Evolutionary conservation across 2,888 invertebrate species (phyloP).

Genomic region (Erebia palarica): DNA sequence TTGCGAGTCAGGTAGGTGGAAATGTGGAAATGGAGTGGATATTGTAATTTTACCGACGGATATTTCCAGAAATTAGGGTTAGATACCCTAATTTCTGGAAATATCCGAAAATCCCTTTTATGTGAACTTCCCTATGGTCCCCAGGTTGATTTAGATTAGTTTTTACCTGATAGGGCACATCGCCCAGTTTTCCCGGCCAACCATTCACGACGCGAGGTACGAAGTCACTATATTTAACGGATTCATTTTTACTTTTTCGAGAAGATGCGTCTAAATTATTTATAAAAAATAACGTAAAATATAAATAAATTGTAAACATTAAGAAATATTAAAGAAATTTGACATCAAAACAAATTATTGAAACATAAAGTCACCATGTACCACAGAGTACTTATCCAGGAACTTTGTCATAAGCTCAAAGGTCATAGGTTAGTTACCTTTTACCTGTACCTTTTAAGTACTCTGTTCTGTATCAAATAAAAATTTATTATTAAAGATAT

Average conservation of each 20-base stretch:
- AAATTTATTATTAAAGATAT: too few species aligned
- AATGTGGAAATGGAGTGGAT: too few species aligned
- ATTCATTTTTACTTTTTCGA: slow-evolving; percentile 14
- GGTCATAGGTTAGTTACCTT: too few species aligned
- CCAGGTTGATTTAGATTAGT: not conserved
- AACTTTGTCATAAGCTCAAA: too few species aligned
- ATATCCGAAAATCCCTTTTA: not conserved
- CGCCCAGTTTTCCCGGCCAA: slow-evolving; percentile 52
- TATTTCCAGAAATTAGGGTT: too few species aligned
- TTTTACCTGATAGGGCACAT: slow-evolving; percentile 62
- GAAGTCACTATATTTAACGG: slow-evolving; percentile 25
- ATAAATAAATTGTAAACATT: slow-evolving; percentile 31
- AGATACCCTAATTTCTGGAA: too few species aligned
- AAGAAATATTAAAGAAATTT: slow-evolving; percentile 22
- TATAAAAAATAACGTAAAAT: slow-evolving; percentile 25
- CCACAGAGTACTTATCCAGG: too few species aligned
- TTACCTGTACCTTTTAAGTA: too few species aligned
- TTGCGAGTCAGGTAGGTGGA: too few species aligned
- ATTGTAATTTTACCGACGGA: too few species aligned
- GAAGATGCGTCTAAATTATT: slow-evolving; percentile 11
- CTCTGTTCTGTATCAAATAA: too few species aligned
- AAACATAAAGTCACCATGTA: slow-evolving; percentile 2
- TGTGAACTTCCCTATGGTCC: not conserved
- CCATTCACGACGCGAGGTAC: slow-evolving; percentile 55
- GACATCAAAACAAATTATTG: not conserved